Evolutionary conservation across 2,113 vertebrate species (phyloP), one percentile per base, ranked within the genome.

Genomic region (Alouatta palliata): DNA sequence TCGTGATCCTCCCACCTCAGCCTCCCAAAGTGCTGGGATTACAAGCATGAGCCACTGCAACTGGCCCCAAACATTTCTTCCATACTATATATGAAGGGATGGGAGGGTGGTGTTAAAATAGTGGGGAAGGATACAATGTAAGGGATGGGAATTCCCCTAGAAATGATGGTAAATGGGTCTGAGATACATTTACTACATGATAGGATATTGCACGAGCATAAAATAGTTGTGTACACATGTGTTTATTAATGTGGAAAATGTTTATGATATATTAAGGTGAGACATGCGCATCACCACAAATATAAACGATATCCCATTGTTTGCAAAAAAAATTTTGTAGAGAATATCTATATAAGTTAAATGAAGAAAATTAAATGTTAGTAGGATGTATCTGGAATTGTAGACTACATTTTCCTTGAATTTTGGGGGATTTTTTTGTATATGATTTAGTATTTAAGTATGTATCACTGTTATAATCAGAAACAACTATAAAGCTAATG

Each of bases 301-400:
- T 66, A 85, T 77, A 32, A 93, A 27, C 86, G 52, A 10, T 93
- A 45, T 40, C 23, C 45, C 12, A 32, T 77, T 81, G 35, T 83
- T 77, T 47, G 12, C 23, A 90, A 94, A 95, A 49, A 49, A 37
- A 5, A 8, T 66, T 84, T 88, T 32, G 21, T 79, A 73, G 14
- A 85, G 35, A 85, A 30, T 75, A 35, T 77, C 25, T 92, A 52
- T 52, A 17, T 52, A 52, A 52, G 17, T 52, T 52, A 43, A 47
- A 81, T 70, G 25, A 32, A 58, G 20, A 96, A 96, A 96, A 66
- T 96, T 43, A 79, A 87, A 32, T 80, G 40, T 23, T 90, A 93
- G 32, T 92, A 83, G 2, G 76, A 1, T 83, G 81, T 75, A 19
- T 81, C 25, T 93, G 37, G 8, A 94, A 87, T 87, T 73, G 5